A percentile compares a stretch with the other conserved stretches of the same genome.
Evolutionary conservation across 2,888 invertebrate genomes (phyloP).

Genomic region (Aphidius colemani): DNA sequence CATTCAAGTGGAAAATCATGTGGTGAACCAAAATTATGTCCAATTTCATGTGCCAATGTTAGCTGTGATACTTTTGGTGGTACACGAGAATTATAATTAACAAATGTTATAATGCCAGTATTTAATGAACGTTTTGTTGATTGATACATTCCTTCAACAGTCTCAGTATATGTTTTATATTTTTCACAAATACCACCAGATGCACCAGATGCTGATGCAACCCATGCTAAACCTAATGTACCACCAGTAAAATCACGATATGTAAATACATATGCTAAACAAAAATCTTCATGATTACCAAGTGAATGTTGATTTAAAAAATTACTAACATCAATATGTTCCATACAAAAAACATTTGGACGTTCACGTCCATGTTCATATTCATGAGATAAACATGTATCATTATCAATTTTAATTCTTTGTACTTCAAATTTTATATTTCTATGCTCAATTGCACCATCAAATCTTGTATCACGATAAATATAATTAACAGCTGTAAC

Average conservation of each 20-base stretch:
- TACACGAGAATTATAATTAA: slow-evolving; percentile 96
- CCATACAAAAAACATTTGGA: slow-evolving; percentile 90
- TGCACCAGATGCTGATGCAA: slow-evolving; percentile 95
- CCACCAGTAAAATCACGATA: slow-evolving; percentile 95
- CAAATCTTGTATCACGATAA: slow-evolving; percentile 92
- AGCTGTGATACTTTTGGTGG: slow-evolving; percentile 97
- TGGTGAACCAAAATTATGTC: slow-evolving; percentile 98
- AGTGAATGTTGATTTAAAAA: slow-evolving; percentile 97
- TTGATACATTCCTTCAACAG: slow-evolving; percentile 91
- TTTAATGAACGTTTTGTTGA: slow-evolving; percentile 93
- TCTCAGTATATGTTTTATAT: slow-evolving; percentile 96
- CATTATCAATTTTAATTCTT: slow-evolving; percentile 90
- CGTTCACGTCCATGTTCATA: slow-evolving; percentile 46
- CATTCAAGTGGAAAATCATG: slow-evolving; percentile 93
- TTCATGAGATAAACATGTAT: slow-evolving; percentile 64
- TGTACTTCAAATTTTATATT: slow-evolving; percentile 97
- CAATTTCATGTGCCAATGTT: slow-evolving; percentile 97
- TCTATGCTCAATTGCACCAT: slow-evolving; percentile 85
- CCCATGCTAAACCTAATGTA: slow-evolving; percentile 98
- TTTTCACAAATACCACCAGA: slow-evolving; percentile 99
- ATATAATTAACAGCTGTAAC: slow-evolving; percentile 98
- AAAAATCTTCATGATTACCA: slow-evolving; percentile 97
- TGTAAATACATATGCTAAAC: slow-evolving; percentile 99
- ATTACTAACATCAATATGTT: slow-evolving; percentile 98
- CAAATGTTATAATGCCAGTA: slow-evolving; percentile 98